These are phyloP conservation scores for Hippoglossus stenolepis DNA, from an alignment of 2,113 vertebrate species.

Conservation along the genomic window DNA sequence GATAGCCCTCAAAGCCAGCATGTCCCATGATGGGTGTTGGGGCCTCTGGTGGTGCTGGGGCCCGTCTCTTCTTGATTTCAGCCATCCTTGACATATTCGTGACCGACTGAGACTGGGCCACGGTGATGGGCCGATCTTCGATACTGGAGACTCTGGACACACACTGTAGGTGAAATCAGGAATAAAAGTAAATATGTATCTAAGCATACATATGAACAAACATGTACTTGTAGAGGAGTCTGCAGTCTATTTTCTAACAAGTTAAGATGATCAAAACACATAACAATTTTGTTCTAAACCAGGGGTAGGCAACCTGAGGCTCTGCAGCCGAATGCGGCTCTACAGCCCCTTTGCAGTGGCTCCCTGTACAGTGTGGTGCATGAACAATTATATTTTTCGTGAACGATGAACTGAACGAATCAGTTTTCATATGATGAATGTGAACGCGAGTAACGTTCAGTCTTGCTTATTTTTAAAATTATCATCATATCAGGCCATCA, in stretches of 20 bases:
- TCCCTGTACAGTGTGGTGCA: too few species aligned
- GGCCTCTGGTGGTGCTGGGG: constrained; percentile 85
- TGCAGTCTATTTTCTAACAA: neutral
- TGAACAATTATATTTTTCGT: too few species aligned
- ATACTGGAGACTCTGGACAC: constrained; percentile 79
- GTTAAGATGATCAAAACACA: neutral
- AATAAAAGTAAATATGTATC: constrained; percentile 28
- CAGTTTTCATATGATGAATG: too few species aligned
- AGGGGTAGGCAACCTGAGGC: too few species aligned
- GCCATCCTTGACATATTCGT: constrained; percentile 86
- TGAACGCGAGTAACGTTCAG: too few species aligned
- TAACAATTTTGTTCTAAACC: neutral
- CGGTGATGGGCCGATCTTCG: constrained; percentile 79
- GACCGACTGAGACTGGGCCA: constrained; percentile 89
- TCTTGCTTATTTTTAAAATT: too few species aligned
- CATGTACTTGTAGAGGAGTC: neutral
- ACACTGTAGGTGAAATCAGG: constrained; percentile 71
- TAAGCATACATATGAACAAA: neutral
- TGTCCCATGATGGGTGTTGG: constrained; percentile 32
- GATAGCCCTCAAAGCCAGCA: constrained; percentile 57
- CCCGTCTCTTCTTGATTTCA: constrained; percentile 89
- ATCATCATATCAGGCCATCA: too few species aligned
- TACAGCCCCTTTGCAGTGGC: too few species aligned
- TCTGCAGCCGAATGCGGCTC: too few species aligned
- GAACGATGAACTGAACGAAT: too few species aligned